These are phyloP conservation scores for Dendrophyllia cribrosa DNA, from an alignment of 64 coral and sea anemone genomes.

Conservation along the genomic window DNA sequence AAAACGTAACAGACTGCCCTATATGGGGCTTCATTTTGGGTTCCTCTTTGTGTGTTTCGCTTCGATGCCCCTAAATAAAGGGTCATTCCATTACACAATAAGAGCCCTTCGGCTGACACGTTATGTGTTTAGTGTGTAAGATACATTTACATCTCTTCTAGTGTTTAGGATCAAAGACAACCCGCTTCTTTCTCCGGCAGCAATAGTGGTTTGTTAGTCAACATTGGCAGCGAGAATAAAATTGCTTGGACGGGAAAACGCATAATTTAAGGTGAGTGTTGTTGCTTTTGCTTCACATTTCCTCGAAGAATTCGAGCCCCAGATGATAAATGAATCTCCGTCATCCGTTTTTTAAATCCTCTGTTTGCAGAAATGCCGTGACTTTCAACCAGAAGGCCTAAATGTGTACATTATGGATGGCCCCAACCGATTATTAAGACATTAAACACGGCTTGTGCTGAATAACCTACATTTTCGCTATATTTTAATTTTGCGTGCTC, in stretches of 20 bases:
- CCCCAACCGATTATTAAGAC: background rate
- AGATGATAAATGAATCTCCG: background rate
- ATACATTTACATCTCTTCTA: background rate
- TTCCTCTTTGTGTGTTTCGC: background rate
- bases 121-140: background rate
- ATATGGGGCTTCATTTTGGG: background rate
- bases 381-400: background rate
- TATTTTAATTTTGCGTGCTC: background rate
- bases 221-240: background rate
- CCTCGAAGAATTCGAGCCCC: background rate
- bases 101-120: background rate
- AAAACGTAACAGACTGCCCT: too few relatives aligned
- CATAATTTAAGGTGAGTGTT: slow-evolving; percentile 12
- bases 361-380: background rate
- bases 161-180: background rate
- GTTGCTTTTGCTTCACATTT: background rate
- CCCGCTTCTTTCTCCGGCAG: background rate
- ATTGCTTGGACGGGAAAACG: background rate
- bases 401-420: background rate
- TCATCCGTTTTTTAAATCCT: background rate
- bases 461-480: background rate
- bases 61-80: background rate
- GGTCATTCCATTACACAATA: background rate
- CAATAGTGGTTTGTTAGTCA: background rate
- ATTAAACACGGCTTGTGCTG: background rate